Evolutionary conservation across 2,113 vertebrate genomes (phyloP), one percentile per base, ranked within the genome.

Genomic region (Felis catus): DNA sequence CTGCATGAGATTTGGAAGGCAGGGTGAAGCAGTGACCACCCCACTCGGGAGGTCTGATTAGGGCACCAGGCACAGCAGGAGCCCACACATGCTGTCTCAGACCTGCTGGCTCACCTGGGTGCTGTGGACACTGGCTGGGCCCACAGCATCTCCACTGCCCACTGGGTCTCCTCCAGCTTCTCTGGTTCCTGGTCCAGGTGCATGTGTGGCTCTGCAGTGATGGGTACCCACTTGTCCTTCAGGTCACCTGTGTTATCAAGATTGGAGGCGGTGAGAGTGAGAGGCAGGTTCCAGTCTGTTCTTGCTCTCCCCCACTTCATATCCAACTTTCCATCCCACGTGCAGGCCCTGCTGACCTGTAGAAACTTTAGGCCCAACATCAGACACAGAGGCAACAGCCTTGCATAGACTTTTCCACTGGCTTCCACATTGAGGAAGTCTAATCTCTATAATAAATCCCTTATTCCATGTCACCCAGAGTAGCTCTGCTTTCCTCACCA

Each of bases 61-160:
- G 80, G 41, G 3, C 3, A 48, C 29, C 19, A n/a, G 23, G 4
- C 0, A 0, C 1, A 36, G 48, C 19, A 31, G 18, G 45, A 3
- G 55, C 36, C 76, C 13, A 9, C 68, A 65, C 21, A 7, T 0
- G 0, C 25, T 23, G 36, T 61, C 45, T 86, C 51, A 41, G 41
- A 33, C 12, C 68, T 74, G 27, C 76, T 18, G 29, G 29, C n/a
- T 36, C 21, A 15, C 66, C n/a, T 55, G 1, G 2, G 2, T 14
- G 14, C 4, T 25, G 15, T 2, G 2, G 66, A 19, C 33, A 36
- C 21, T 65, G 23, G 36, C 83, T 63, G 27, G n/a, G 39, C 21
- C 33, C 0, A 6, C 27, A 78, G 84, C 27, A 65, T 55, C 53
- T 61, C 33, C 36, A 53, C 10, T 13, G 41, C 4, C 4, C 3